These are phyloP conservation scores for Bombus haemorrhoidalis DNA, from an alignment of 1,140 invertebrate species.

Conservation along the genomic window DNA sequence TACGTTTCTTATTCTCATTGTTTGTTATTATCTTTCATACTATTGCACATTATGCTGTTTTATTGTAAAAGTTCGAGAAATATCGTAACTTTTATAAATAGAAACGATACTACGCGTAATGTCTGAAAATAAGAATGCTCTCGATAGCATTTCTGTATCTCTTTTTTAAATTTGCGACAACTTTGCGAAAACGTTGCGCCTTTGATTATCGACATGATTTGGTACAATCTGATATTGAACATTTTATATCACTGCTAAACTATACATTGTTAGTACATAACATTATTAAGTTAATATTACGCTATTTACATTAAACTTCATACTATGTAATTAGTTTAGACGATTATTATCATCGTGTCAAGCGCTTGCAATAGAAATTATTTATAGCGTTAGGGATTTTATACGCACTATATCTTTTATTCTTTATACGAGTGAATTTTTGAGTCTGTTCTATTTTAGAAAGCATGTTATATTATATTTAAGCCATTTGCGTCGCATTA, in stretches of 20 bases:
- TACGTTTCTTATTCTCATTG: constrained; percentile 12
- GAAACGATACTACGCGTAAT: constrained; percentile 1
- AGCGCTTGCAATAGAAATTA: constrained; percentile 59
- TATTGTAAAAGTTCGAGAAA: constrained; percentile 4
- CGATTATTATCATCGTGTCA: constrained; percentile 58
- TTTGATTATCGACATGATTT: constrained; percentile 20
- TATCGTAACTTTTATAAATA: constrained; percentile 37
- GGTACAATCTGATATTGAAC: constrained; percentile 7
- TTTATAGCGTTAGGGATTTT: constrained; percentile 63
- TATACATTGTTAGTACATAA: constrained; percentile 52
- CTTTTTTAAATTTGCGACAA: constrained; percentile 3
- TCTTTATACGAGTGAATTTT: constrained; percentile 53
- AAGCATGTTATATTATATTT: constrained; percentile 25
- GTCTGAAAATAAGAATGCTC: constrained; percentile 21
- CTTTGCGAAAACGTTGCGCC: constrained; percentile 16
- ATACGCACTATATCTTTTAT: constrained; percentile 57
- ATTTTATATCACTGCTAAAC: constrained; percentile 31
- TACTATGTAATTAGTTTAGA: constrained; percentile 54
- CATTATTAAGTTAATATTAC: constrained; percentile 47
- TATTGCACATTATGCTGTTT: constrained; percentile 35
- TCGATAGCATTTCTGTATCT: constrained; percentile 6
- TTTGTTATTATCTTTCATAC: neutral
- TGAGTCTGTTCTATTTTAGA: constrained; percentile 46
- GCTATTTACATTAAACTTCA: constrained; percentile 47
- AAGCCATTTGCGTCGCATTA: constrained; percentile 34